Evolutionary conservation across 2,113 vertebrate genomes (phyloP), one percentile per base, ranked within the genome.

Genomic region (Xerus inauris): DNA sequence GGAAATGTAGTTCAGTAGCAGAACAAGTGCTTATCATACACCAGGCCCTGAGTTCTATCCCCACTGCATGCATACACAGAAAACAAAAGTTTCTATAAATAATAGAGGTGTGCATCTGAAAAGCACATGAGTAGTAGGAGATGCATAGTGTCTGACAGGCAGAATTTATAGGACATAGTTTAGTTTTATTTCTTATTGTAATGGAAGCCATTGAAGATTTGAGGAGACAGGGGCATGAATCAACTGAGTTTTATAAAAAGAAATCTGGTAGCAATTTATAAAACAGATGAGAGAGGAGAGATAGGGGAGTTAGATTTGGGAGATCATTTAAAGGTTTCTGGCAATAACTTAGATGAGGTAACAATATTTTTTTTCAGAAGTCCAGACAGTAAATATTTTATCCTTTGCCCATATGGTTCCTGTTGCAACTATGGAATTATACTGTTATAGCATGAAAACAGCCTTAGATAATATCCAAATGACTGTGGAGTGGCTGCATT

Each of bases 131-230:
- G 42, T 82, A 49, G 7, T 79, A 49, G 35, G 9, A 13, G 92
- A 94, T 64, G n/a, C 30, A 76, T 45, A 94, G 38, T 71, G 49
- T 69, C 65, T 62, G 72, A 67, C 8, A 94, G 9, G 51, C 32
- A 54, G 54, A 88, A 40, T 59, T 83, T 73, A 12, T 24, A 87
- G 77, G 24, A 32, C 30, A 86, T 30, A 57, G 9, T 49, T 92
- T 89, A 82, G 22, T 87, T 92, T 92, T 76, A 79, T 71, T 90
- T 92, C n/a, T 81, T 94, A 38, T 59, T 86, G 62, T 19, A 80
- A 17, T 51, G 59, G 88, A 49, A 86, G 67, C 40, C 84, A 62
- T 12, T 76, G 59, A 81, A 85, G 59, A 87, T 86, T 96, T 71
- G 5, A 85, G 35, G 47, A 76, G 20, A 13, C 19, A 75, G 40